Conservation (phyloP, 2,888 invertebrate species). For the Phytoseiulus persimilis region DNA sequence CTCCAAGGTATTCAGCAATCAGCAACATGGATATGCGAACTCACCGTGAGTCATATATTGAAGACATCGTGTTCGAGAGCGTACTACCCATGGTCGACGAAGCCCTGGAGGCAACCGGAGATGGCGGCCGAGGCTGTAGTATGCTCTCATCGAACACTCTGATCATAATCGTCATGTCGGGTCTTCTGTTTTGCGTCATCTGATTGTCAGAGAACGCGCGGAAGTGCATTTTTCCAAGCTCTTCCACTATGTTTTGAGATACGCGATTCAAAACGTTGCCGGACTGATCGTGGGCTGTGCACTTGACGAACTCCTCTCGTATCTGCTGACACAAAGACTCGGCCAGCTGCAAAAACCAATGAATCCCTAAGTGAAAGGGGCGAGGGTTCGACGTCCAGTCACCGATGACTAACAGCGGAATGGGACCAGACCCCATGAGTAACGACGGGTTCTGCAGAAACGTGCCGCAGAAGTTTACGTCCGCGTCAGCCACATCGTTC, state of each 20-base stretch:
- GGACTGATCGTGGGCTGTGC: background rate
- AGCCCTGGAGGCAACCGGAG: background rate
- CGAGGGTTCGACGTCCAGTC: background rate
- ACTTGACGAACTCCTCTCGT: conserved; percentile 14
- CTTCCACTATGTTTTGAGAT: conserved; percentile 1
- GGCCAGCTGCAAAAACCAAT: background rate
- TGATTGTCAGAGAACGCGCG: conserved; percentile 15
- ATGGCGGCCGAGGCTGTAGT: background rate
- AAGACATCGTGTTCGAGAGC: background rate
- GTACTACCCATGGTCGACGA: background rate
- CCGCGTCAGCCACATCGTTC: background rate
- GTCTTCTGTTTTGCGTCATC: background rate
- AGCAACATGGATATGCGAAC: background rate
- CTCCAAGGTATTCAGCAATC: too few relatives aligned
- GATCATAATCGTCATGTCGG: conserved; percentile 32
- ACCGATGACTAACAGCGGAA: background rate
- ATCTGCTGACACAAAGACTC: conserved; percentile 5
- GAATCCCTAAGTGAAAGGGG: background rate
- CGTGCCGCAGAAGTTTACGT: background rate
- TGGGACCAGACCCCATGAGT: background rate
- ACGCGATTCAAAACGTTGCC: conserved; percentile 13
- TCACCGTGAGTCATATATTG: background rate
- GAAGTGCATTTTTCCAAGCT: conserved; percentile 10
- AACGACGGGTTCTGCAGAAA: background rate
- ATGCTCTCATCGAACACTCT: conserved; percentile 18